Evolutionary conservation across 2,797 vertebrate genomes (phyloP).

Genomic region (Nasua narica): DNA sequence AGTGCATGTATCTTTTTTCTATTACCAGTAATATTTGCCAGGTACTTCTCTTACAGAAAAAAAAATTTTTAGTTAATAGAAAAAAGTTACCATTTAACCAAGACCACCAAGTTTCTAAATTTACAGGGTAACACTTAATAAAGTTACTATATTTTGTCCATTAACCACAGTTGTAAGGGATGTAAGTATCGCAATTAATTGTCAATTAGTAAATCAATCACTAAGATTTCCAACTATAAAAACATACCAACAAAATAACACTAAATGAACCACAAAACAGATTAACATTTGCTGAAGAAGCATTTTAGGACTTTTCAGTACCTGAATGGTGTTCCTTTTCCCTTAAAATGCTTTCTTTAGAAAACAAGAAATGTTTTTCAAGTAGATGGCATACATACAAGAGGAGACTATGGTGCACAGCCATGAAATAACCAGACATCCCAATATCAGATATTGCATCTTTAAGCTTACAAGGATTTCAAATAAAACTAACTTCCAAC

Average conservation of each 20-base stretch:
- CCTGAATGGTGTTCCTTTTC: neutral
- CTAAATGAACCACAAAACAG: neutral
- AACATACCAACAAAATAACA: conserved; percentile 17
- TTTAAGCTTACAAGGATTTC: neutral
- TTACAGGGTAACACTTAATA: conserved; percentile 9
- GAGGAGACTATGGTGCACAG: neutral
- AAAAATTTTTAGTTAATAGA: neutral
- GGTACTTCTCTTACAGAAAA: neutral
- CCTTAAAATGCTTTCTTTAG: neutral
- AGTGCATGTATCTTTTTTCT: neutral
- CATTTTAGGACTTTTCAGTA: neutral
- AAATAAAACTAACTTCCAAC: conserved; percentile 21
- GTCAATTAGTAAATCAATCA: neutral
- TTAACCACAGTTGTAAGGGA: neutral
- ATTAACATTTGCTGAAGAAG: neutral
- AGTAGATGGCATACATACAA: neutral
- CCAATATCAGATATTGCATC: neutral
- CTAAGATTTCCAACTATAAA: conserved; percentile 14
- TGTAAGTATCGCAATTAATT: neutral
- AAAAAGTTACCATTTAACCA: conserved; percentile 36
- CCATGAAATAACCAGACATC: neutral
- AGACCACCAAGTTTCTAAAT: conserved; percentile 12
- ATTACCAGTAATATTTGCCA: neutral
- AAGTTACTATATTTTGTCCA: neutral
- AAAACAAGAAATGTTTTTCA: conserved; percentile 14